Evolutionary conservation across 2,113 vertebrate genomes (phyloP).

Genomic region (Marmota flaviventris): DNA sequence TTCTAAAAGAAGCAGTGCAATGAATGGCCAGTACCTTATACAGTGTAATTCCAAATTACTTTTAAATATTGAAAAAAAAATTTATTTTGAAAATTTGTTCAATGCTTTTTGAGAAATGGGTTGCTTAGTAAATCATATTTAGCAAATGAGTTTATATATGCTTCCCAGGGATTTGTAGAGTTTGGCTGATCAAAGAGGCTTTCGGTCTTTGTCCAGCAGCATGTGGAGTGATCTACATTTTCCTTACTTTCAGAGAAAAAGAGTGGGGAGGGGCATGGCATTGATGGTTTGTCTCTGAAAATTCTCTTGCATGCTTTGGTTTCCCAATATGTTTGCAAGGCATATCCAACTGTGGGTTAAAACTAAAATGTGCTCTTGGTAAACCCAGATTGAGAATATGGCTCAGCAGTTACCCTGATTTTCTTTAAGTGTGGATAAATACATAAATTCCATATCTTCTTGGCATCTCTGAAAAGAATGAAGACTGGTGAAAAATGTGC

Average conservation of each 20-base stretch:
- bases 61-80: conserved; percentile 35
- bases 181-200: not conserved
- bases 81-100: not conserved
- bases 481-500: not conserved
- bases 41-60: conserved; percentile 14
- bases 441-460: not conserved
- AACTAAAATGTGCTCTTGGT: conserved; percentile 36
- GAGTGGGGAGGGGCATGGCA: not conserved
- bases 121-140: not conserved
- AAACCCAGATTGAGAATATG: conserved; percentile 28
- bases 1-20: not conserved
- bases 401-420: conserved; percentile 4
- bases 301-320: not conserved
- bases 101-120: conserved; percentile 39
- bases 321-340: not conserved
- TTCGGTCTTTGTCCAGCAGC: not conserved
- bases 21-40: not conserved
- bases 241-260: not conserved
- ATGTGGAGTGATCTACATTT: not conserved
- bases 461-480: not conserved
- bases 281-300: conserved; percentile 22
- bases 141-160: not conserved
- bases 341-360: not conserved
- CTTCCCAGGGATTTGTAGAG: not conserved
- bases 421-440: not conserved